Evolutionary conservation across 2,113 vertebrate genomes (phyloP).

Genomic region (Siphamia tubifer): DNA sequence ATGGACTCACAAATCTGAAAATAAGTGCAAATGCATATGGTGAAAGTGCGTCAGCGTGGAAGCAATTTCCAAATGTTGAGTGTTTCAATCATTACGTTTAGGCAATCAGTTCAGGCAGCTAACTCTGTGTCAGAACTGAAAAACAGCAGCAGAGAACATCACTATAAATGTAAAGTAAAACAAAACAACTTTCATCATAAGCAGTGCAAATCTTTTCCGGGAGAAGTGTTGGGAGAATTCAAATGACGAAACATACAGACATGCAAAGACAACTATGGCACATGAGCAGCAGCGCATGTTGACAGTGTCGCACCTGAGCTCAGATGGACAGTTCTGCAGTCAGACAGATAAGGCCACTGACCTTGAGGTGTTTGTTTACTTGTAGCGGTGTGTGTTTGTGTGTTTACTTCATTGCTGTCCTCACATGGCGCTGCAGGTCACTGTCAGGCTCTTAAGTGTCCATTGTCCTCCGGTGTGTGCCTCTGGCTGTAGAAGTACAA

Average conservation of each 20-base stretch:
- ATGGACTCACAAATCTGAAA: slow-evolving; percentile 3
- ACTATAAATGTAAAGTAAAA: slow-evolving; percentile 17
- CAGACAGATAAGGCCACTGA: slow-evolving; percentile 49
- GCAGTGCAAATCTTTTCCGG: slow-evolving; percentile 6
- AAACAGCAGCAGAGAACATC: slow-evolving; percentile 7
- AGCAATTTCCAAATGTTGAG: slow-evolving; percentile 8
- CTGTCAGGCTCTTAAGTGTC: slow-evolving; percentile 46
- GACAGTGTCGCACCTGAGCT: slow-evolving; percentile 31
- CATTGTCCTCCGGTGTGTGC: slow-evolving; percentile 56
- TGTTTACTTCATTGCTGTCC: slow-evolving; percentile 6
- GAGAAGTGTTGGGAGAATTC: neutral
- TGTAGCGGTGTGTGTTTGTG: neutral
- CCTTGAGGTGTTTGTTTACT: slow-evolving; percentile 43
- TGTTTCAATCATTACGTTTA: slow-evolving; percentile 10
- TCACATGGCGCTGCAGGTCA: slow-evolving; percentile 45
- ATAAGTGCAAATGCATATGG: too few species aligned
- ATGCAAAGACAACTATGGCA: slow-evolving; percentile 32
- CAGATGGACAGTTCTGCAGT: slow-evolving; percentile 30
- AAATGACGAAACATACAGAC: slow-evolving; percentile 19
- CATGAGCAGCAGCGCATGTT: slow-evolving; percentile 22
- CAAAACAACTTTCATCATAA: neutral
- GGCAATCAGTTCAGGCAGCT: slow-evolving; percentile 20
- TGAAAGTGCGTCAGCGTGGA: neutral
- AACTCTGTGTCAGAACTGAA: neutral
- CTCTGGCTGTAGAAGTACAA: slow-evolving; percentile 30